Percentiles rank a stretch among this genome's conserved stretches.
phyloP scores from a whole-genome alignment of 2,888 invertebrate species.

The Lathronympha strigana region DNA sequence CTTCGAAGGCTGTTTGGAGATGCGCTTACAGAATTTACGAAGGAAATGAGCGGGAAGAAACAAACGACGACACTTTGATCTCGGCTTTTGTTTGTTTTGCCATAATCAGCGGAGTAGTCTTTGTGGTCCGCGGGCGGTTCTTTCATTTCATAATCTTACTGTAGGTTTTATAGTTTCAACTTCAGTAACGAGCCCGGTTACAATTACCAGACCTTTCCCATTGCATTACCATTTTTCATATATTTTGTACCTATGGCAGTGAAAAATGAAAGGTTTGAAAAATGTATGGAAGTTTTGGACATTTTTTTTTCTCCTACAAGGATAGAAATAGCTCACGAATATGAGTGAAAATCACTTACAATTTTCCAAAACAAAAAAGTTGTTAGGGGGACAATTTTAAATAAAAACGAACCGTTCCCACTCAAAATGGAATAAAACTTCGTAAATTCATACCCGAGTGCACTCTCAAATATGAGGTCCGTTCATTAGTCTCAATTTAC shows the following conservation, averaged over 20 bases:
- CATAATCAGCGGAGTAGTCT: slow-evolving; percentile 52
- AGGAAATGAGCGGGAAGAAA: slow-evolving; percentile 62
- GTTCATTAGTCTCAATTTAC: slow-evolving; percentile 23
- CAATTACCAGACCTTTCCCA: too few species aligned
- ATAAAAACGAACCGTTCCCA: slow-evolving; percentile 4
- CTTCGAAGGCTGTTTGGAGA: slow-evolving; percentile 44
- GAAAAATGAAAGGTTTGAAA: too few species aligned
- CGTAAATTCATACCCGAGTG: slow-evolving; percentile 32
- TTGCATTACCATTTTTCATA: too few species aligned
- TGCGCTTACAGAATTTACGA: slow-evolving; percentile 49
- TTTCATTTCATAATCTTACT: slow-evolving; percentile 38
- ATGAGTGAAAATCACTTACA: too few species aligned
- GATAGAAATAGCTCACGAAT: too few species aligned
- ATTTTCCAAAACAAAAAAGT: too few species aligned
- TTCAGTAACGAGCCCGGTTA: slow-evolving; percentile 11
- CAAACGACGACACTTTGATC: slow-evolving; percentile 62
- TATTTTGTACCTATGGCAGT: too few species aligned
- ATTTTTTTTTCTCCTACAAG: too few species aligned
- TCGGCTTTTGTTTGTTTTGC: slow-evolving; percentile 56
- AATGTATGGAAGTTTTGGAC: too few species aligned
- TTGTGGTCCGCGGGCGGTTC: slow-evolving; percentile 48
- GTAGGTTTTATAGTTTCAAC: slow-evolving; percentile 3
- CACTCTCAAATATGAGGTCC: slow-evolving; percentile 25
- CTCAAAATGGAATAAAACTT: slow-evolving; percentile 15
- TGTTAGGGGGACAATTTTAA: background rate